Evolutionary conservation across 2,888 invertebrate genomes (phyloP).

Genomic region (Pheosia tremula): DNA sequence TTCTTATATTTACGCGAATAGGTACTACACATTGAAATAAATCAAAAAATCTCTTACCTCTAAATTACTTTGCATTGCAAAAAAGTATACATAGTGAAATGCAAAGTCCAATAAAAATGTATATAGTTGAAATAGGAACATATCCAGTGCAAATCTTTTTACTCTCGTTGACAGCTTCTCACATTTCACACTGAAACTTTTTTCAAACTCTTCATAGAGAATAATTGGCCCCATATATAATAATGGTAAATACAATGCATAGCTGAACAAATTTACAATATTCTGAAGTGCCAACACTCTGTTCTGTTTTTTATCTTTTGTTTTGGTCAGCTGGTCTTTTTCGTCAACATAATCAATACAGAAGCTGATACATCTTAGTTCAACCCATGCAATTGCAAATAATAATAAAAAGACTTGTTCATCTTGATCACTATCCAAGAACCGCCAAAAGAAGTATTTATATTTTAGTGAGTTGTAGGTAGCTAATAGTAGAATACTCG

Average conservation of each 20-base stretch:
- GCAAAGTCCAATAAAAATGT: conserved; percentile 87
- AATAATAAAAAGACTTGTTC: conserved; percentile 83
- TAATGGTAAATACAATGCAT: conserved; percentile 93
- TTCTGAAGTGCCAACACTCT: conserved; percentile 28
- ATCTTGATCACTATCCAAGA: conserved; percentile 73
- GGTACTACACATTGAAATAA: too few species aligned
- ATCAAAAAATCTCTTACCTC: conserved; percentile 73
- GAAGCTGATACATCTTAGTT: conserved; percentile 90
- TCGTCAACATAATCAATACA: conserved; percentile 84
- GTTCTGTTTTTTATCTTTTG: conserved; percentile 16
- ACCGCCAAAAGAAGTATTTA: conserved; percentile 73
- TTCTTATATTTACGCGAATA: background rate
- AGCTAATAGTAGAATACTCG: conserved; percentile 76
- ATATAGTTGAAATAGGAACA: conserved; percentile 87
- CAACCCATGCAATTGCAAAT: conserved; percentile 87
- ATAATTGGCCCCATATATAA: conserved; percentile 94
- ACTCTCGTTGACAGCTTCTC: conserved; percentile 57
- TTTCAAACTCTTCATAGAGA: conserved; percentile 88
- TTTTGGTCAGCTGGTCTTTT: conserved; percentile 41
- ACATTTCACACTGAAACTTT: conserved; percentile 57
- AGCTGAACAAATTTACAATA: conserved; percentile 86
- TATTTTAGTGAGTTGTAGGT: conserved; percentile 80
- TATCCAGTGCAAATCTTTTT: conserved; percentile 67
- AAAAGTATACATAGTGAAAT: conserved; percentile 93
- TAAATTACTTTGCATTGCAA: conserved; percentile 88